phyloP scores from a whole-genome alignment of 2,113 vertebrate genomes.

The Sapajus apella region DNA sequence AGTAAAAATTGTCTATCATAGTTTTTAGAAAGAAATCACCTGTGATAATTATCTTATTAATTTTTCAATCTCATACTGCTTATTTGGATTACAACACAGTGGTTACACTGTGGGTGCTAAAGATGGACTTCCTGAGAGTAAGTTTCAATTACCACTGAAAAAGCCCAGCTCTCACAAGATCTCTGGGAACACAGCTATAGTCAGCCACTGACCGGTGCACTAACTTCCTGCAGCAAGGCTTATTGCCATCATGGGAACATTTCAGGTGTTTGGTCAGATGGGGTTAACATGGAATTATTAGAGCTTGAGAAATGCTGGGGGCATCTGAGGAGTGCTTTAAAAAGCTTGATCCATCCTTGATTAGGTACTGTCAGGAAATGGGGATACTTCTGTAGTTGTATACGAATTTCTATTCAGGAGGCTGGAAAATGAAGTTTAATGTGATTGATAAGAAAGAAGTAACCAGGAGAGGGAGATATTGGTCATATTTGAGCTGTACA shows the following conservation, averaged over 20 bases:
- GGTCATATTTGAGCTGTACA: background rate
- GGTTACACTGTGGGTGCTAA: background rate
- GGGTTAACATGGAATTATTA: background rate
- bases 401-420: background rate
- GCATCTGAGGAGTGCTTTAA: background rate
- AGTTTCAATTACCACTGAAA: background rate
- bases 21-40: background rate
- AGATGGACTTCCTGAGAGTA: background rate
- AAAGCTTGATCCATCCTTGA: background rate
- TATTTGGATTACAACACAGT: background rate
- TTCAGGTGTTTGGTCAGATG: background rate
- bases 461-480: background rate
- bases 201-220: background rate
- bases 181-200: background rate
- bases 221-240: background rate
- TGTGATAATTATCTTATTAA: background rate
- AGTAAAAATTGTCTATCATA: background rate
- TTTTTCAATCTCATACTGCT: background rate
- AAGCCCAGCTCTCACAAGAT: background rate
- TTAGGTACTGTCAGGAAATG: background rate
- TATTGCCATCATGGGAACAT: fast-evolving
- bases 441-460: background rate
- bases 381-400: background rate
- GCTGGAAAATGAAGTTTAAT: background rate
- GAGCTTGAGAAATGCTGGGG: background rate